Base-by-base conservation (phyloP, 2,888 invertebrate species). In the Zelleria hepariella region DNA sequence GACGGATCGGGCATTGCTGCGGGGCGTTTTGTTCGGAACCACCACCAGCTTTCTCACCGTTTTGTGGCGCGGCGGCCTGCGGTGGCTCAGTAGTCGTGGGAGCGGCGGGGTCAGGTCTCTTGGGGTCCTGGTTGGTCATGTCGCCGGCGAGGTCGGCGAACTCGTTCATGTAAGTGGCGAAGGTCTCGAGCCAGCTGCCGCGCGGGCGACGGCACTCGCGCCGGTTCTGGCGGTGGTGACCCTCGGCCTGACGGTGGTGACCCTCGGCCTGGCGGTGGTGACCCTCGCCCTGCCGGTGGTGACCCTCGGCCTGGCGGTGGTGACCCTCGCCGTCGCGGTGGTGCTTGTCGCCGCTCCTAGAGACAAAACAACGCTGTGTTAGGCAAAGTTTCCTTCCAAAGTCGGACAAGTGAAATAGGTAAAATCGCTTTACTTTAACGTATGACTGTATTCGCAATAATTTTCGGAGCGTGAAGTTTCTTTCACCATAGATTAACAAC, bases 131-230 rank as follows among this genome's bases (percentile, higher is more conserved):
- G 57, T 68, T 62, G 61, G 76, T 76, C 10, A 80, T 67, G 62
- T 88, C 86, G 1, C 86, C 88, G 0, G 90, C 86, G 0, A 90
- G 73, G 66, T 90, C 87, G 7, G 89, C 82, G 73, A 90, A 91
- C 66, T 91, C 90, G 62, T 90, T 90, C 74, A 91, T 78, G 65
- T 89, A 90, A 7, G 78, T 80, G 5, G 82, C 69, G 60, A 91
- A 82, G 26, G 81, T 81, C 1, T 90, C 86, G 4, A 90, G 68
- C 91, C 90, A 91, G 63, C 86, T 81, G 59, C 59, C 51, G 42
- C 73, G 73, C 27, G 65, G 59, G 52, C 77, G 73, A 42, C 74
- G 58, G 21, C 58, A 47, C 26, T 47, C 58, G 56, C 56, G 56
- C 15, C 56, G 56, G 15, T 10, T 21, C 18, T 27, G n/a, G n/a